These are phyloP conservation scores for Erpornis zantholeuca DNA, from an alignment of 2,113 vertebrate genomes.

Conservation along the genomic window DNA sequence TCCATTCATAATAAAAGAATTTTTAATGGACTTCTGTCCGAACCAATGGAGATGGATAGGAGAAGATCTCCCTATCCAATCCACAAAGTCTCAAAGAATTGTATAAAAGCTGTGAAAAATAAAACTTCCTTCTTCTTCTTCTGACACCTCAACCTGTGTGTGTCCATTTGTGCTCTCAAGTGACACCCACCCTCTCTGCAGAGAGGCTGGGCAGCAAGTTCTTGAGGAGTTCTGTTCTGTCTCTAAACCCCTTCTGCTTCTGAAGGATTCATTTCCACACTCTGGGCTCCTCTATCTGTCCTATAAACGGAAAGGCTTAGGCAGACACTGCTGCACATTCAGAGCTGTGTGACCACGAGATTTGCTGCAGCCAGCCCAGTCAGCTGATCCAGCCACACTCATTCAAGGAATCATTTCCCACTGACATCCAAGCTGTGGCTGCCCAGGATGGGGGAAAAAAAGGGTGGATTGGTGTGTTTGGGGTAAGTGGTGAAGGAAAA, in stretches of 20 bases:
- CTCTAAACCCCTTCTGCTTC: background rate
- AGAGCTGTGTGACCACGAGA: conserved; percentile 7
- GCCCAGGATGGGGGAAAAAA: background rate
- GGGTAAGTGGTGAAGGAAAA: background rate
- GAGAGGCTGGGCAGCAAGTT: too few species aligned
- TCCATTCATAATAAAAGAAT: too few species aligned
- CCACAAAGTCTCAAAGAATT: too few species aligned
- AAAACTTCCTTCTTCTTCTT: too few species aligned
- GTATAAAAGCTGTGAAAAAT: too few species aligned
- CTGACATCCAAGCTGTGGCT: background rate
- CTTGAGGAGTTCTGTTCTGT: background rate
- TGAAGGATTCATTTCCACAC: background rate
- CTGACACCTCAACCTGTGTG: too few species aligned
- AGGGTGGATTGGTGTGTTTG: background rate
- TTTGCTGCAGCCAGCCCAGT: background rate
- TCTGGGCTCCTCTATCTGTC: background rate
- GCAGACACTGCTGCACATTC: background rate
- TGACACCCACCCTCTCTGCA: background rate
- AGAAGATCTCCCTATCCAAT: too few species aligned
- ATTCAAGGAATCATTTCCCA: conserved; percentile 54
- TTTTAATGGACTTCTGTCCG: too few species aligned
- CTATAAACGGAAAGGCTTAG: conserved; percentile 43
- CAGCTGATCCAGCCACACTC: conserved; percentile 41
- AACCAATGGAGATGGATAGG: too few species aligned
- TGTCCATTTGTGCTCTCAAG: too few species aligned